These are phyloP conservation scores for Darevskia nairensis DNA, from an alignment of 2,797 vertebrate genomes.

Conservation along the genomic window DNA sequence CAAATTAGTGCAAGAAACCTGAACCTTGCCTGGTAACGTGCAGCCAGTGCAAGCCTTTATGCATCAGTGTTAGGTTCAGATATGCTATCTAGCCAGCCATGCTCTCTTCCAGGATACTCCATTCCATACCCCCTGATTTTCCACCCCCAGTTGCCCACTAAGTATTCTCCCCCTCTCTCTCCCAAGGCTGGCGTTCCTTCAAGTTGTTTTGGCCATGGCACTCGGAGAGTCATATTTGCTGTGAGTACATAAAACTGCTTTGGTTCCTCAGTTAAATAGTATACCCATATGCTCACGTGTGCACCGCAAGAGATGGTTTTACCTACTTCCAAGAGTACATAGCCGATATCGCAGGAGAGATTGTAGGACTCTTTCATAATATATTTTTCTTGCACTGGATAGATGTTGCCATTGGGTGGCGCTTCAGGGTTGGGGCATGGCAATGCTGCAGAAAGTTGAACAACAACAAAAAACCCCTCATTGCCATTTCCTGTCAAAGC, in stretches of 20 bases:
- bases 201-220: too few relatives aligned
- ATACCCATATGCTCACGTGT: neutral
- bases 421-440: slow-evolving; percentile 74
- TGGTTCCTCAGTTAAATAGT: neutral
- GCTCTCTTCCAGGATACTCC: too few relatives aligned
- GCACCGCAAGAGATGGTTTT: neutral
- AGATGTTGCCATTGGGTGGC: slow-evolving; percentile 73
- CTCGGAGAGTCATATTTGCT: too few relatives aligned
- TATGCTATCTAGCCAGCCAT: too few relatives aligned
- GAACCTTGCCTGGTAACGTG: too few relatives aligned
- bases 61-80: too few relatives aligned
- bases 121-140: too few relatives aligned
- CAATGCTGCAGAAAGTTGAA: slow-evolving; percentile 45
- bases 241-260: neutral
- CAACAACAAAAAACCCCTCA: neutral
- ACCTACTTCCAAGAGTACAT: slow-evolving; percentile 65
- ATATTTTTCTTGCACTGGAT: slow-evolving; percentile 65
- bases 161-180: too few relatives aligned
- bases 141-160: too few relatives aligned
- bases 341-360: slow-evolving; percentile 60
- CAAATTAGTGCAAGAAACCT: too few relatives aligned
- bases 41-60: too few relatives aligned
- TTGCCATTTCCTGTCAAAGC: accelerated
- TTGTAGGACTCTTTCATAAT: slow-evolving; percentile 61
- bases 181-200: too few relatives aligned